phyloP scores from a whole-genome alignment of 2,113 vertebrate genomes.

The Tachysurus vachellii region DNA sequence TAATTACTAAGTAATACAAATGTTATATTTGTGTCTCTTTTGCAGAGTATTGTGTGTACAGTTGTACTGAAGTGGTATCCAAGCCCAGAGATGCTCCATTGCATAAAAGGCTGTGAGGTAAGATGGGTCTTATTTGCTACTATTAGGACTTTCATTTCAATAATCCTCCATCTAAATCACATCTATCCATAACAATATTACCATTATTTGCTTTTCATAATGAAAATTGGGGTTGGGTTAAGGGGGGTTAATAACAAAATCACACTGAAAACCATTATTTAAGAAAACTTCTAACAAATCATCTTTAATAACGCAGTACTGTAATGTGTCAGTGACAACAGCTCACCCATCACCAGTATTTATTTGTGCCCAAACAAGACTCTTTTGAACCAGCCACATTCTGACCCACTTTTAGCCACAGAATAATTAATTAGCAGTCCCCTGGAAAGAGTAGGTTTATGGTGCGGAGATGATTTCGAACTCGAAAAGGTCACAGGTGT shows the following conservation, averaged over 20 bases:
- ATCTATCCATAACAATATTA: background rate
- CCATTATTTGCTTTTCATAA: background rate
- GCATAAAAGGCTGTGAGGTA: constrained; percentile 98
- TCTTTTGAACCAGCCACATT: constrained; percentile 40
- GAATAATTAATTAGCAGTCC: constrained; percentile 37
- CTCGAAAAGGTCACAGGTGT: constrained; percentile 53
- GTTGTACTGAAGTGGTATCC: constrained; percentile 95
- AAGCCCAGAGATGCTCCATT: constrained; percentile 86
- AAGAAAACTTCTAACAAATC: constrained; percentile 10
- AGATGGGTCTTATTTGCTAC: constrained; percentile 53
- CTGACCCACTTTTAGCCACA: constrained; percentile 38
- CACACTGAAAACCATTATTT: constrained; percentile 9
- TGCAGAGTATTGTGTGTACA: constrained; percentile 89
- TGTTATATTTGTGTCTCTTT: constrained; percentile 49
- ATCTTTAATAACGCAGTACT: constrained; percentile 32
- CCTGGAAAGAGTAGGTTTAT: constrained; percentile 30
- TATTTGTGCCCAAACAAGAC: constrained; percentile 29
- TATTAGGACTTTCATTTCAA: background rate
- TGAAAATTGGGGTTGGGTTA: no score
- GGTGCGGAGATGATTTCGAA: constrained; percentile 46
- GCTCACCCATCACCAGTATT: constrained; percentile 39
- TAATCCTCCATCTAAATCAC: background rate
- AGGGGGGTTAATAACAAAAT: background rate
- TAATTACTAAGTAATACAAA: no score
- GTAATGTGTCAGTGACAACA: constrained; percentile 9